Evolutionary conservation across 2,113 vertebrate species (phyloP).

Genomic region (Mormyrus lacerda): DNA sequence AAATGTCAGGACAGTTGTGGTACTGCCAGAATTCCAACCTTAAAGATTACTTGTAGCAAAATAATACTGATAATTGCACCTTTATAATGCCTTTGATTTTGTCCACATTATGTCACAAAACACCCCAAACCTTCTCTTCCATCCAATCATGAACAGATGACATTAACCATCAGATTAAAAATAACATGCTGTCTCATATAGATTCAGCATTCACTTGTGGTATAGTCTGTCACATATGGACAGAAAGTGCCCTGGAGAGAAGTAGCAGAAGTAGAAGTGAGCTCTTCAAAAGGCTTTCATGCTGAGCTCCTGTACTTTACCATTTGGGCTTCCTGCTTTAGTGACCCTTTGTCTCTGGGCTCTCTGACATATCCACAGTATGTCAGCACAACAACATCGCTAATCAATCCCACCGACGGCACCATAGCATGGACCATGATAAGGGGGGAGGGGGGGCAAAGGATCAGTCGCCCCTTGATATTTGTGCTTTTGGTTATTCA

Average conservation of each 20-base stretch:
- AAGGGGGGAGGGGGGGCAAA: not conserved
- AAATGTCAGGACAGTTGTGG: not conserved
- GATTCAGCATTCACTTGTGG: not conserved
- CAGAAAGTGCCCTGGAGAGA: not conserved
- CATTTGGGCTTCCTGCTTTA: not conserved
- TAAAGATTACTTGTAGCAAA: not conserved
- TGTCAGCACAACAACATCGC: not conserved
- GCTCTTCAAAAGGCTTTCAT: not conserved
- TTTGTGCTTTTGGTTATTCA: not conserved
- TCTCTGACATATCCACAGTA: conserved; percentile 1
- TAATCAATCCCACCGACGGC: not conserved
- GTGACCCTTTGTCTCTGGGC: not conserved
- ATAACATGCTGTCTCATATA: not conserved
- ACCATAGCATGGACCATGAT: not conserved
- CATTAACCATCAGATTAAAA: not conserved
- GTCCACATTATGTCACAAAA: not conserved
- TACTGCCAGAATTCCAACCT: not conserved
- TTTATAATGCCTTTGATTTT: not conserved
- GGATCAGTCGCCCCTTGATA: not conserved
- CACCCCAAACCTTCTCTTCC: not conserved
- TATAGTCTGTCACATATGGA: not conserved
- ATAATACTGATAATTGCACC: not conserved
- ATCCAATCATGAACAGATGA: not conserved
- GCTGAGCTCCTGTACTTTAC: not conserved
- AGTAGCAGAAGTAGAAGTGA: not conserved